Percentiles rank a stretch among this genome's conserved stretches.
Conservation (phyloP, 2,797 vertebrate genomes). For the Phaenicophaeus curvirostris region DNA sequence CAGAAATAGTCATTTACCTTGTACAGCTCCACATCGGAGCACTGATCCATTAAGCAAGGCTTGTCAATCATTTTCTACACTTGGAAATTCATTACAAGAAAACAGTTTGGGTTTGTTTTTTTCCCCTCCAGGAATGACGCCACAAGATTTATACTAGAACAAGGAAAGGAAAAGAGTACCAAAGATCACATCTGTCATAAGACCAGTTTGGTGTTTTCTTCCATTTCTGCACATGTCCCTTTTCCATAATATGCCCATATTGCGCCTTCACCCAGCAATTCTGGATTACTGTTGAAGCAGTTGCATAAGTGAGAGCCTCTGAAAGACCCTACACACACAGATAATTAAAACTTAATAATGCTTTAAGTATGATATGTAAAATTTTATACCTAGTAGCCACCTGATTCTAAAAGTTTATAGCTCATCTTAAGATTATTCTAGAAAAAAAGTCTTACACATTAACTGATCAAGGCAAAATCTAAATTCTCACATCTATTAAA, state of each 20-base stretch:
- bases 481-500: background rate
- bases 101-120: background rate
- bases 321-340: background rate
- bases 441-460: background rate
- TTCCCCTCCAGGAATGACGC: background rate
- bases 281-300: background rate
- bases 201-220: background rate
- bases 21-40: background rate
- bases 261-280: background rate
- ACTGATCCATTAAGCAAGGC: background rate
- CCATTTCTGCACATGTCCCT: background rate
- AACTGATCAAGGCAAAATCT: background rate
- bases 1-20: background rate
- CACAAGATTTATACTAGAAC: background rate
- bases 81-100: background rate
- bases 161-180: background rate
- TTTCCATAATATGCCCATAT: background rate
- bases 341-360: background rate
- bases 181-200: background rate
- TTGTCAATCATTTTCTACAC: background rate
- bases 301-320: background rate
- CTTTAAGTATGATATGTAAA: background rate
- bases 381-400: background rate
- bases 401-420: background rate
- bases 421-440: background rate